Conservation (phyloP, 30 jellyfish, hydroid and myxozoan species). For the Turritopsis rubra region DNA sequence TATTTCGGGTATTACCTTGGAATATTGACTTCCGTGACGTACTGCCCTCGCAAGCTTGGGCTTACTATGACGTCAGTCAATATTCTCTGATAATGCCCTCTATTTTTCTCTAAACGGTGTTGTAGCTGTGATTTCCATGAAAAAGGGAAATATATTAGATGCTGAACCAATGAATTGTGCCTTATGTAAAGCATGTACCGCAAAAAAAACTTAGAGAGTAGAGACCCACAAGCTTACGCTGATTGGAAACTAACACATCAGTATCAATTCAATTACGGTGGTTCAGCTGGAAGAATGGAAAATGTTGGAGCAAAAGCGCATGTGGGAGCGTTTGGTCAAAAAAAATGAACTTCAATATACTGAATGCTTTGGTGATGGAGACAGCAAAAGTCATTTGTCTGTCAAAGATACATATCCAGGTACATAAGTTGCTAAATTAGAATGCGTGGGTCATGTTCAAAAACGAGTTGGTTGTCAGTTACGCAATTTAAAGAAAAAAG, state of each 20-base stretch:
- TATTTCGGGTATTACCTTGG: too few relatives aligned
- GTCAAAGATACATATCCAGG: constrained; percentile 26
- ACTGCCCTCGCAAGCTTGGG: too few relatives aligned
- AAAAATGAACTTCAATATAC: constrained; percentile 10
- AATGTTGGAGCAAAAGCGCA: constrained; percentile 13
- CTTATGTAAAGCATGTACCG: constrained; percentile 3
- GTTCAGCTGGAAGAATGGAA: constrained; percentile 4
- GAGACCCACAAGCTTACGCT: constrained; percentile 11
- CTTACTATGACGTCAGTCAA: too few relatives aligned
- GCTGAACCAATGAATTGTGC: constrained; percentile 5
- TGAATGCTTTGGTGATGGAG: constrained; percentile 40
- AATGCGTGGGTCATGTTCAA: constrained; percentile 50
- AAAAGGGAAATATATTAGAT: not conserved
- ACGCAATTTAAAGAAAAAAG: constrained; percentile 19
- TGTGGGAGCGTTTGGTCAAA: constrained; percentile 16
- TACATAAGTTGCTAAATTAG: constrained; percentile 15
- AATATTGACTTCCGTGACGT: too few relatives aligned
- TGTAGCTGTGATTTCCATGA: constrained; percentile 12
- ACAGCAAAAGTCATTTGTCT: constrained; percentile 20
- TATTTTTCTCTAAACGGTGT: constrained; percentile 4
- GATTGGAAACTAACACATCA: constrained; percentile 3
- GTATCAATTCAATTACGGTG: not conserved
- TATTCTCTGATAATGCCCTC: too few relatives aligned
- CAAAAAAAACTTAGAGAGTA: constrained; percentile 1
- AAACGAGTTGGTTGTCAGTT: constrained; percentile 32